Evolutionary conservation across 2,113 vertebrate species (phyloP), one percentile per base, ranked within the genome.

Genomic region (Gadus chalcogrammus): DNA sequence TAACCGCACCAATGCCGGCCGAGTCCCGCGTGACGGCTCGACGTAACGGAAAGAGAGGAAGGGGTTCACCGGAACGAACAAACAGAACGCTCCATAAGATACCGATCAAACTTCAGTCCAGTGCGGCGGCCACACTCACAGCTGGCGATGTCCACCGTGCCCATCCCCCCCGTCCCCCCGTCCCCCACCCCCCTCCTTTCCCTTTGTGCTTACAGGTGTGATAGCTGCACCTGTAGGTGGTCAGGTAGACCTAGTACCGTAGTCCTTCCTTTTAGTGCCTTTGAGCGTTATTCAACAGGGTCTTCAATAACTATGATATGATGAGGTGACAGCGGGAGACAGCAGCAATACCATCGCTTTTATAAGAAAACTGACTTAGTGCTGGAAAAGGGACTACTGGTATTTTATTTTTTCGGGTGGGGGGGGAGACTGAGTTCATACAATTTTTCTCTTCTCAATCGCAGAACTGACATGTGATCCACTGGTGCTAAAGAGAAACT

Each of bases 381-480:
- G 76, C 73, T 67, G 70, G 62, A 79, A 65, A 31, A 68, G 71
- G 73, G 42, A 48, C 42, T 48, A 48, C 42, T 58, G n/a, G 15
- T 58, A 58, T 58, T 58, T 58, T 58, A 16, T 58, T 58, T 58
- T 58, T 58, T 15, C 17, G 13, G 55, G 52, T 15, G 53, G 53
- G 16, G 55, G 55, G 55, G 55, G 55, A 79, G 85, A 87, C 85
- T 84, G 90, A 89, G 88, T 84, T 88, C 67, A 77, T 90, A 85
- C 86, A 87, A 77, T 89, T 91, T 92, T 92, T 93, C 91, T 93
- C 92, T 93, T 93, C 92, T 93, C 92, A 92, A 92, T 90, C 90
- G 92, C 91, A 93, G 91, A 93, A 93, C 92, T 88, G 86, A 89
- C 84, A 83, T 87, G 88, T 89, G 84, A 89, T 81, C 80, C 90